A percentile compares a stretch with the other conserved stretches of the same genome.
Conservation (phyloP, 2,888 invertebrate genomes). For the Neocrepidodera transversa region DNA sequence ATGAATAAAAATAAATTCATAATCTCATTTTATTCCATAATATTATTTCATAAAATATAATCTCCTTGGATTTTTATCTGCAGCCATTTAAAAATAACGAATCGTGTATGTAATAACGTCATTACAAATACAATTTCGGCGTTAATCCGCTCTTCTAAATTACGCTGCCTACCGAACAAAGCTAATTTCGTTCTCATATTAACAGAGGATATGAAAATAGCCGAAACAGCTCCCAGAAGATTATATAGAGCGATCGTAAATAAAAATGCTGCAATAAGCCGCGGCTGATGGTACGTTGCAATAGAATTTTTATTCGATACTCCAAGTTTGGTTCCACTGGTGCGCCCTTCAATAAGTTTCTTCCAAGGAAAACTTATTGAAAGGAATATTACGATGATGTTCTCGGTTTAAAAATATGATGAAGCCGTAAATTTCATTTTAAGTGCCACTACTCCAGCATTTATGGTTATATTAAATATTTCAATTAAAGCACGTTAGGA, state of each 20-base stretch:
- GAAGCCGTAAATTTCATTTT: slow-evolving; percentile 6
- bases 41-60: background rate
- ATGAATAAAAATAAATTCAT: too few species aligned
- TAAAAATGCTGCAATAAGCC: slow-evolving; percentile 22
- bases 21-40: too few species aligned
- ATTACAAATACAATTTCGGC: slow-evolving; percentile 32
- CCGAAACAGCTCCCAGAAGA: slow-evolving; percentile 40
- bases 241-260: slow-evolving; percentile 37
- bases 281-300: slow-evolving; percentile 17
- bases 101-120: slow-evolving; percentile 23
- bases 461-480: slow-evolving; percentile 1
- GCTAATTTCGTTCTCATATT: slow-evolving; percentile 44
- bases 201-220: slow-evolving; percentile 46
- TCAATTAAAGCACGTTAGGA: background rate
- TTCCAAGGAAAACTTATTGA: slow-evolving; percentile 2
- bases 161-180: slow-evolving; percentile 27
- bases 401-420: slow-evolving; percentile 6
- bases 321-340: slow-evolving; percentile 9
- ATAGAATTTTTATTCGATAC: slow-evolving; percentile 24
- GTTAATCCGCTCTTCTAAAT: slow-evolving; percentile 35
- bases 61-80: background rate
- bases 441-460: slow-evolving; percentile 3
- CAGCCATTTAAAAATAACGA: slow-evolving; percentile 13
- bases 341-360: slow-evolving; percentile 11
- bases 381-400: slow-evolving; percentile 10